A percentile compares a stretch with the other conserved stretches of the same genome.
Evolutionary conservation across 2,113 vertebrate genomes (phyloP).

Genomic region (Pomatostomus ruficeps): DNA sequence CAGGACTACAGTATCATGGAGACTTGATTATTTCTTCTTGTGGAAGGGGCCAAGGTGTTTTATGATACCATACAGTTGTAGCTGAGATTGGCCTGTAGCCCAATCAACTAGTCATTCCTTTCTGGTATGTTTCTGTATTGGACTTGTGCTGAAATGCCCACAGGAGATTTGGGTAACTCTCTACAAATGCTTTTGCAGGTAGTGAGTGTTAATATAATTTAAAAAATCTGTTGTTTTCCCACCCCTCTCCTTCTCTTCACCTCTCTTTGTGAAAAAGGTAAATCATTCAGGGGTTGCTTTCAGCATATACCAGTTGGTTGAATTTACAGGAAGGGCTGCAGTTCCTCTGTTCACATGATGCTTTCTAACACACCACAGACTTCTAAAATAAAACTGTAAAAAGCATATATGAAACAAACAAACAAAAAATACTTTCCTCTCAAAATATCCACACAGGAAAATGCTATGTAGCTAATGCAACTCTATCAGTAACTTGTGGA

Average conservation of each 20-base stretch:
- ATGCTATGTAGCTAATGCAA: not conserved
- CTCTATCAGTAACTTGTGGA: not conserved
- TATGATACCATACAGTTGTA: conserved; percentile 61
- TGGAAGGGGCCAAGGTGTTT: conserved; percentile 62
- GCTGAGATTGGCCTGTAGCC: conserved; percentile 48
- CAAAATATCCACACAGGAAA: not conserved
- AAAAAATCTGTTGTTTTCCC: conserved; percentile 59
- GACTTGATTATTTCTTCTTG: conserved; percentile 56
- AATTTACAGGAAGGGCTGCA: conserved; percentile 45
- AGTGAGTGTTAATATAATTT: conserved; percentile 68
- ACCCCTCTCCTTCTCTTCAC: conserved; percentile 39
- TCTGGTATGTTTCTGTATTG: conserved; percentile 46
- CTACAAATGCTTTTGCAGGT: conserved; percentile 64
- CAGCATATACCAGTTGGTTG: conserved; percentile 34
- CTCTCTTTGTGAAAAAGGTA: conserved; percentile 46
- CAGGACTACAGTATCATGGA: conserved; percentile 42
- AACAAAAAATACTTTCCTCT: not conserved
- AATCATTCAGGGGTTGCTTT: conserved; percentile 49
- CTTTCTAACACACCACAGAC: conserved; percentile 6
- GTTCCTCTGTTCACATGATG: conserved; percentile 5
- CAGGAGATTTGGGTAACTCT: conserved; percentile 59
- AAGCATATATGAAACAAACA: not conserved
- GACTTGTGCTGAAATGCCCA: conserved; percentile 55
- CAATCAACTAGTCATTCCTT: conserved; percentile 48
- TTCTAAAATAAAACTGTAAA: not conserved